Evolutionary conservation across 1,140 invertebrate genomes (phyloP).

Genomic region (Drosophila grimshawi): DNA sequence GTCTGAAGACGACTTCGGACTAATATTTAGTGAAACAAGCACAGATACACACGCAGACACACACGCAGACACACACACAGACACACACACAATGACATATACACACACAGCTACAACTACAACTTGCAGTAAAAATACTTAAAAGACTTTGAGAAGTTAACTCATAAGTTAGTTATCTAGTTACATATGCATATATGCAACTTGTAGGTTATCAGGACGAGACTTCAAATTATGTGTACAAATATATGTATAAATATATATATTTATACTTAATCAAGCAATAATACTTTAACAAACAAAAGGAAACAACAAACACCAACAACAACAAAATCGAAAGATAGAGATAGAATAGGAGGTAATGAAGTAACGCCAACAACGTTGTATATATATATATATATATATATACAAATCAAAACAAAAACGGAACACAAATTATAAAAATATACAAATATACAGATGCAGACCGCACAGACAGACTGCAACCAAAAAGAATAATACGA

Average conservation of each 20-base stretch:
- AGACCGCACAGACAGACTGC: constrained; percentile 43
- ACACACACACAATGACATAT: constrained; percentile 5
- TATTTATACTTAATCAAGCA: constrained; percentile 21
- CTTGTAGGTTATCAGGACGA: constrained; percentile 16
- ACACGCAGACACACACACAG: no score
- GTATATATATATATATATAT: constrained; percentile 3
- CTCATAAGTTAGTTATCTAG: constrained; percentile 19
- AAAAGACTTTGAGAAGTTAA: constrained; percentile 1
- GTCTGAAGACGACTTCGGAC: neutral
- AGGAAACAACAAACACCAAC: constrained; percentile 24
- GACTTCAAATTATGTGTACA: constrained; percentile 11
- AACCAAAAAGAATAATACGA: neutral
- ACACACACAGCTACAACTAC: constrained; percentile 2
- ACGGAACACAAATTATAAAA: constrained; percentile 10
- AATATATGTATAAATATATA: constrained; percentile 13
- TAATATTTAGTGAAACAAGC: neutral
- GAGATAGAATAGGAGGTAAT: constrained; percentile 21
- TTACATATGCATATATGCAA: neutral
- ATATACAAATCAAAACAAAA: constrained; percentile 9
- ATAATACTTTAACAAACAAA: constrained; percentile 23
- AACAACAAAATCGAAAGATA: constrained; percentile 28
- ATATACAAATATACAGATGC: constrained; percentile 33
- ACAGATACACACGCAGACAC: neutral
- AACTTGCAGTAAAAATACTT: constrained; percentile 8
- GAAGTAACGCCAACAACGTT: constrained; percentile 37